Evolutionary conservation across 2,113 vertebrate species (phyloP).

Genomic region (Phaethon lepturus): DNA sequence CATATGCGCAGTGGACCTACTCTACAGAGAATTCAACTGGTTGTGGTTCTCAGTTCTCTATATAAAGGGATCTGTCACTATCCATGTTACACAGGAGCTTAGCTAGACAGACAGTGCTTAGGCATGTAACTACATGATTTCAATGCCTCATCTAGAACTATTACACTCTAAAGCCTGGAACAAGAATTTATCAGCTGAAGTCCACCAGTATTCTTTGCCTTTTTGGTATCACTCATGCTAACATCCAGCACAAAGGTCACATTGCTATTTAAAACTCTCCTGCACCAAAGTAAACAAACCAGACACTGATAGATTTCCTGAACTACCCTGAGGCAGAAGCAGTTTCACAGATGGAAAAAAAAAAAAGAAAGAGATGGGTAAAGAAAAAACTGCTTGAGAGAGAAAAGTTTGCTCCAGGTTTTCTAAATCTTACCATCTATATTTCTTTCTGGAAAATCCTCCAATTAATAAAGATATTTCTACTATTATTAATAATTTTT

Average conservation of each 20-base stretch:
- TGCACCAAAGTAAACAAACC: conserved; percentile 78
- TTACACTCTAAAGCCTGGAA: not conserved
- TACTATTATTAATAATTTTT: not conserved
- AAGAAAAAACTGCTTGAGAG: not conserved
- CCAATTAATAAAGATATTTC: not conserved
- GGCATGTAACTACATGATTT: not conserved
- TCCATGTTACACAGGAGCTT: not conserved
- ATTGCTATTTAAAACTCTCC: conserved; percentile 64
- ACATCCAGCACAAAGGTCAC: conserved; percentile 70
- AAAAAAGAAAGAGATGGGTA: not conserved
- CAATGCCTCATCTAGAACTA: not conserved
- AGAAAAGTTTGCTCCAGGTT: not conserved
- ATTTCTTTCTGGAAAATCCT: not conserved
- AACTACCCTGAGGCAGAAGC: conserved; percentile 73
- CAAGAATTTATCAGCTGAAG: conserved; percentile 52
- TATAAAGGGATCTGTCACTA: not conserved
- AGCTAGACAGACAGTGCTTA: not conserved
- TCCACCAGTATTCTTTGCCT: conserved; percentile 74
- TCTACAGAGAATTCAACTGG: not conserved
- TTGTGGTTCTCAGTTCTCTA: not conserved
- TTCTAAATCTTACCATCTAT: not conserved
- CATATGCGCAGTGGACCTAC: not conserved
- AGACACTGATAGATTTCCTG: conserved; percentile 80
- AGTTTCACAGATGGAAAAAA: not conserved
- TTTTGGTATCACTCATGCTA: conserved; percentile 70